phyloP scores from a whole-genome alignment of 2,888 invertebrate species.

The Himalopsyche anomala region DNA sequence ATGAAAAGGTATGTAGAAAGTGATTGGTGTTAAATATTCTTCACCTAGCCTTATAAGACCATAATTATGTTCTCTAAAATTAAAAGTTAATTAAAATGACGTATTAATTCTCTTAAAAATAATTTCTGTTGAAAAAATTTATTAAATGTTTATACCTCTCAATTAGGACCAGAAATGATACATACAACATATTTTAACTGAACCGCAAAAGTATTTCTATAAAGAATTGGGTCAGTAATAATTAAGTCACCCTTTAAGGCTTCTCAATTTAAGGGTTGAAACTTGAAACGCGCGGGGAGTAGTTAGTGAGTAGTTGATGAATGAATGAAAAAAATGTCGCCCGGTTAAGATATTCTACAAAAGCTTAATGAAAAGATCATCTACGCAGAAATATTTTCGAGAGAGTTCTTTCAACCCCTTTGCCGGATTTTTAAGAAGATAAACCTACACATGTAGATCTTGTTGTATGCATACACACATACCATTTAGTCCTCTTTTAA shows the following conservation, averaged over 20 bases:
- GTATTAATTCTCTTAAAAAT: too few species aligned
- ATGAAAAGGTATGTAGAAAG: too few species aligned
- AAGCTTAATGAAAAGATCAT: conserved; percentile 36
- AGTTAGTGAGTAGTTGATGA: conserved; percentile 32
- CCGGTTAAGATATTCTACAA: neutral
- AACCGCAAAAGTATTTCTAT: neutral
- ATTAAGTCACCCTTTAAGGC: neutral
- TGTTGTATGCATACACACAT: too few species aligned
- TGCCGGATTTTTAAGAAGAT: neutral
- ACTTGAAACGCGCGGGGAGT: neutral
- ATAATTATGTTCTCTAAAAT: too few species aligned
- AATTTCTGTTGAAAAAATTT: too few species aligned
- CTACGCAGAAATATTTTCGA: neutral
- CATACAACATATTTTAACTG: too few species aligned
- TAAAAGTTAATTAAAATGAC: too few species aligned
- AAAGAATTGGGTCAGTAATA: conserved; percentile 13
- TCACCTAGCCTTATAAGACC: too few species aligned
- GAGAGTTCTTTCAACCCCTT: conserved; percentile 11
- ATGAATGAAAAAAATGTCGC: conserved; percentile 23
- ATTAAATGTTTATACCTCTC: too few species aligned
- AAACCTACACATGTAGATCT: neutral
- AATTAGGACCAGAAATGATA: too few species aligned
- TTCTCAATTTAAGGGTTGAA: conserved; percentile 3
- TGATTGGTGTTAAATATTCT: too few species aligned
- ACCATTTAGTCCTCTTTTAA: too few species aligned